Evolutionary conservation across 2,797 vertebrate species (phyloP).

Genomic region (Diplodus sargus): DNA sequence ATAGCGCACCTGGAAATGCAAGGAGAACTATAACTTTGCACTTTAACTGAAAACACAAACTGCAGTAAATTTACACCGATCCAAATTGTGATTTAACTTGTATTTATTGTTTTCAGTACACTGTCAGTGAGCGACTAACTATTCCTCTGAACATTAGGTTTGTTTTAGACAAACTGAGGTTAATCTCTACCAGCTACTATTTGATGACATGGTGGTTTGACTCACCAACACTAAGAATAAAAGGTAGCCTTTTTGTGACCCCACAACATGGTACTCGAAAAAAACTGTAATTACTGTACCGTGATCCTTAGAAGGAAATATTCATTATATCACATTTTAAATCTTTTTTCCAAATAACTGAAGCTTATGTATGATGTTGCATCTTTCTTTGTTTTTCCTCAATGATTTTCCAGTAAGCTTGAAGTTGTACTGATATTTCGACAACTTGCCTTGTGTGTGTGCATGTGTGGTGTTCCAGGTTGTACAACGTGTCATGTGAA

Average conservation of each 20-base stretch:
- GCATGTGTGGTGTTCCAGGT: constrained; percentile 77
- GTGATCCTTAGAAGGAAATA: background rate
- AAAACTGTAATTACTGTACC: background rate
- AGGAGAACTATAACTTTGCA: too few species aligned
- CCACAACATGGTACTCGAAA: background rate
- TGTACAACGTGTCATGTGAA: constrained; percentile 90
- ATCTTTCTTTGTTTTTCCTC: background rate
- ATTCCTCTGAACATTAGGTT: background rate
- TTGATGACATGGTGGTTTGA: constrained; percentile 38
- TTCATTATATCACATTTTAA: background rate
- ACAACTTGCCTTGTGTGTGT: background rate
- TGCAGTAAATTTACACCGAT: background rate
- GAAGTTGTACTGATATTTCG: background rate
- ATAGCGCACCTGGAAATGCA: too few species aligned
- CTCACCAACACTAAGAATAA: constrained; percentile 29
- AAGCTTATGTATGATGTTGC: background rate
- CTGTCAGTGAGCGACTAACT: background rate
- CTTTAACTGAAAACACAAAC: background rate
- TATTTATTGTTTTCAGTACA: background rate
- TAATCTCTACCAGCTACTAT: constrained; percentile 36
- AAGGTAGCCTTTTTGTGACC: constrained; percentile 27
- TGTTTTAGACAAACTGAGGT: constrained; percentile 31
- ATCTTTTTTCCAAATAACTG: background rate
- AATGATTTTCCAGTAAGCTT: background rate
- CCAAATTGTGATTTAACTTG: constrained; percentile 7